Conservation (phyloP, 2,113 vertebrate species). For the Oriolus oriolus region DNA sequence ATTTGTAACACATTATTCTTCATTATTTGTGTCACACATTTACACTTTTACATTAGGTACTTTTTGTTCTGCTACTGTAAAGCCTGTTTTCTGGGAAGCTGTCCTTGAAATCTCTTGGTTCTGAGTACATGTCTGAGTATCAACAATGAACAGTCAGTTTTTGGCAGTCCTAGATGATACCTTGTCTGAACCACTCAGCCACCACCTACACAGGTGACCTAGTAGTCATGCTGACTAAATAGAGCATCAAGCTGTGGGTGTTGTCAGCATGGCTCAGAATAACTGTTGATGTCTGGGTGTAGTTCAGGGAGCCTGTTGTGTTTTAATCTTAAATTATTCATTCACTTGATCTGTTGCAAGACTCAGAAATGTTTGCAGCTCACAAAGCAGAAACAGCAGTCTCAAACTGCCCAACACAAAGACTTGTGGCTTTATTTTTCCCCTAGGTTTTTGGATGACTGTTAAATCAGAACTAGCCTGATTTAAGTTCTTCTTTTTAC, state of each 20-base stretch:
- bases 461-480: neutral
- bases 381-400: neutral
- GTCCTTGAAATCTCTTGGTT: neutral
- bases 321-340: constrained; percentile 13
- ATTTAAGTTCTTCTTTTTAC: neutral
- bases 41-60: neutral
- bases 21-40: neutral
- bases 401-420: neutral
- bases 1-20: neutral
- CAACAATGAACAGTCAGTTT: neutral
- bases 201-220: neutral
- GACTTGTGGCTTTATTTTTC: neutral
- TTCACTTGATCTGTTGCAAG: neutral
- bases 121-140: neutral
- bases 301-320: neutral
- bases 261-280: neutral
- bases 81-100: neutral
- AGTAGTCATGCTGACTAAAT: constrained; percentile 16
- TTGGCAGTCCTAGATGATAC: neutral
- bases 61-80: neutral
- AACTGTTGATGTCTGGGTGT: neutral
- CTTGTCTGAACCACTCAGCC: constrained; percentile 9
- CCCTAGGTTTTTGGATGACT: neutral
- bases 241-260: constrained; percentile 5
- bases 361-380: neutral